phyloP scores from a whole-genome alignment of 2,888 invertebrate genomes.

The Idaea biselata region DNA sequence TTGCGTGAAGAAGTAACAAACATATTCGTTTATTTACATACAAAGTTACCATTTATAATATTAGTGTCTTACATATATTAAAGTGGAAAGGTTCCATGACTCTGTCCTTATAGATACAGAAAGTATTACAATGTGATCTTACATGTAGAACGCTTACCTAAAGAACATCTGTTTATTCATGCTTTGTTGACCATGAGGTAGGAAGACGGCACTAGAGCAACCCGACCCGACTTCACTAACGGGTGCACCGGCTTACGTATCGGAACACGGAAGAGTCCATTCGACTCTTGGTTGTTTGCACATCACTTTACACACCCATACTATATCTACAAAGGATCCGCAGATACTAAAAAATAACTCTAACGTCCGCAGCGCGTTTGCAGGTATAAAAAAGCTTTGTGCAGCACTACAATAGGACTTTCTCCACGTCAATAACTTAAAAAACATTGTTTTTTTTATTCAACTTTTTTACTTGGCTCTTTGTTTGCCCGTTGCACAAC shows the following conservation, averaged over 20 bases:
- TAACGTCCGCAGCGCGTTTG: constrained; percentile 47
- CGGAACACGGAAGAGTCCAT: no score
- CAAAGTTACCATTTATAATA: no score
- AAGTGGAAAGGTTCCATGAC: no score
- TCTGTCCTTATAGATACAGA: no score
- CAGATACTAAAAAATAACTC: constrained; percentile 66
- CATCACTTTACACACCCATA: constrained; percentile 42
- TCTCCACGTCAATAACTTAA: constrained; percentile 67
- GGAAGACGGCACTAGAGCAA: no score
- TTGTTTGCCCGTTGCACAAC: constrained; percentile 50
- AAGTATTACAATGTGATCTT: constrained; percentile 5
- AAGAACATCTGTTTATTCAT: no score
- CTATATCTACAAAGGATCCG: constrained; percentile 56
- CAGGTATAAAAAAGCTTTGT: constrained; percentile 63
- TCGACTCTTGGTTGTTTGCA: constrained; percentile 20
- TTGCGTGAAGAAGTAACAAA: no score
- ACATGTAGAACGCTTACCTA: no score
- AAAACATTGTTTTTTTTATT: constrained; percentile 33
- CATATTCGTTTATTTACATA: no score
- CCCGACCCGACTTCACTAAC: no score
- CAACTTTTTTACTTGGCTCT: constrained; percentile 36
- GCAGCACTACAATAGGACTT: constrained; percentile 63
- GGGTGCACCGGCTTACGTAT: no score
- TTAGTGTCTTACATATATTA: constrained; percentile 22
- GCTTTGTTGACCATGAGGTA: no score